Evolutionary conservation across 2,113 vertebrate genomes (phyloP).

Genomic region (Chlamydotis undulata): DNA sequence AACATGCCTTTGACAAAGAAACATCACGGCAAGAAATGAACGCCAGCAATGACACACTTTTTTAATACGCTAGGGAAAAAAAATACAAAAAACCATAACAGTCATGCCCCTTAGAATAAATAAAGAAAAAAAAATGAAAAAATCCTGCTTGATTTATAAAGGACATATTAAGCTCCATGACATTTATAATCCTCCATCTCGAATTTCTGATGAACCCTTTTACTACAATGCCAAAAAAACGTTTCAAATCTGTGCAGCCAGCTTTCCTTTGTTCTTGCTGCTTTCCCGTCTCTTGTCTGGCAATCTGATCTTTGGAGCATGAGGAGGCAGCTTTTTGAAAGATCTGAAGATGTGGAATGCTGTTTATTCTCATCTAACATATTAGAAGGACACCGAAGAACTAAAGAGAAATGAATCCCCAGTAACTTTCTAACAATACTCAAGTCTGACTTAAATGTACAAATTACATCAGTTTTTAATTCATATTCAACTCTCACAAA

Average conservation of each 20-base stretch:
- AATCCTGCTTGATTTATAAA: not conserved
- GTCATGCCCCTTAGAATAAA: not conserved
- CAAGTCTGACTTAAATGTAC: not conserved
- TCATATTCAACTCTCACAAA: not conserved
- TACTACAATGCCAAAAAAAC: not conserved
- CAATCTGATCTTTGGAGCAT: conserved; percentile 49
- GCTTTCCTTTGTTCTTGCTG: conserved; percentile 59
- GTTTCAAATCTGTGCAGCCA: conserved; percentile 31
- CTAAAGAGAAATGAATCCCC: not conserved
- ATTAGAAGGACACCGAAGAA: not conserved
- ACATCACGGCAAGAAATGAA: not conserved
- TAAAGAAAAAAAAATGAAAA: not conserved
- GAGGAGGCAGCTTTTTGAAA: conserved; percentile 38
- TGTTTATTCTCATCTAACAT: not conserved
- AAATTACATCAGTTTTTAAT: not conserved
- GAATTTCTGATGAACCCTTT: not conserved
- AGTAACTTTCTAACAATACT: not conserved
- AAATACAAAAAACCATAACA: not conserved
- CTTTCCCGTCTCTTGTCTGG: conserved; percentile 39
- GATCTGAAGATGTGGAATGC: not conserved
- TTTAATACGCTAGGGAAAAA: not conserved
- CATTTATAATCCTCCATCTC: not conserved
- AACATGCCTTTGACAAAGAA: not conserved
- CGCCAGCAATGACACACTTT: not conserved
- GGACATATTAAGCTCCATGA: not conserved